Evolutionary conservation across 2,797 vertebrate species (phyloP), one percentile per base, ranked within the genome.

Genomic region (Muscicapa striata): DNA sequence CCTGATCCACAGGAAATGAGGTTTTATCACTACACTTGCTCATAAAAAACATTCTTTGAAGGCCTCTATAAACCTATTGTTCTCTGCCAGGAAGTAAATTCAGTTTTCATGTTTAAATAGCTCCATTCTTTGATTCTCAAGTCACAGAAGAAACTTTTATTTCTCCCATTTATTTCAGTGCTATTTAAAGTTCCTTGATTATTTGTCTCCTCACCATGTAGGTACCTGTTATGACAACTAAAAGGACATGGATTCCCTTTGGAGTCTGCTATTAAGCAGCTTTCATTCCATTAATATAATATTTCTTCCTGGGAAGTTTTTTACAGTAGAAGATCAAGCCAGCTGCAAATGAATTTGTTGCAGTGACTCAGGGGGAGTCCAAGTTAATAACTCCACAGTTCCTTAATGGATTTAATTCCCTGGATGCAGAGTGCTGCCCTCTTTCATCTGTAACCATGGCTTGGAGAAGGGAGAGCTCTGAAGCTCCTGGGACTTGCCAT

Each of bases 261-360:
- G 91, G 94, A 96, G 93, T 94, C 89, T 94, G 94, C 94, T 90
- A 87, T 96, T 96, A 94, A 88, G 83, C 63, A 94, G 63, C 57
- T 94, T 95, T 90, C 85, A 63, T 78, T 70, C 89, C 92, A 96
- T 94, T 95, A 96, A 95, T 90, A 54, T 6, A 84, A 24, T 88
- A 88, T 88, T 96, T 93, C 89, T 95, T 94, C 95, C 90, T 92
- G 81, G 64, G 92, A 95, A 94, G 69, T 36, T 72, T 85, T 76
- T 84, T 43, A 57, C 52, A 29, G 76, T 9, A 26, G 67, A 91
- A 91, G 80, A 94, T 96, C 91, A 94, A 96, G 93, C 91, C 7
- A 7, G 83, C 80, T 96, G 92, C 82, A 89, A 90, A 95, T 93
- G 91, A 95, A 93, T 86, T 92, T 52, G 73, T 76, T 86, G 85